Percentiles rank a stretch among this genome's conserved stretches.
Evolutionary conservation across 2,888 invertebrate species (phyloP).

Genomic region (Artemia sp.): DNA sequence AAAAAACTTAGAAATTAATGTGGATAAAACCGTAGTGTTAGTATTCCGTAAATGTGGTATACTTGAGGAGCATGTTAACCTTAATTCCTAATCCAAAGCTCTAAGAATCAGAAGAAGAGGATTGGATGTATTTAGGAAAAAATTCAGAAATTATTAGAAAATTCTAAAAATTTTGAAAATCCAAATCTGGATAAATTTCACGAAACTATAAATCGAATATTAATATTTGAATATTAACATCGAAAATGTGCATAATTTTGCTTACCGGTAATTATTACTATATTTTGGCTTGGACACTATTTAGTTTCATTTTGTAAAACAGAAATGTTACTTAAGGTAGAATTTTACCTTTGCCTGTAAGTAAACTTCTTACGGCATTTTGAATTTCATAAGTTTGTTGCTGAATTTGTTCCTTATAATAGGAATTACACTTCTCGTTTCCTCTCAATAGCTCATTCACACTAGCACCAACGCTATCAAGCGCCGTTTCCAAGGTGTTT

Average conservation of each 20-base stretch:
- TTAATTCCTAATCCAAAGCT: no score
- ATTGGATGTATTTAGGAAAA: no score
- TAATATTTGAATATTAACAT: no score
- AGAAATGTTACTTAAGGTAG: no score
- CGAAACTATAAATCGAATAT: not conserved
- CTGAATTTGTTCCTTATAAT: conserved; percentile 14
- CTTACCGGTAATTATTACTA: not conserved
- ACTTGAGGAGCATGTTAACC: no score
- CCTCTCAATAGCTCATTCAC: conserved; percentile 17
- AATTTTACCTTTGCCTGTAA: conserved; percentile 9
- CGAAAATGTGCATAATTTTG: not conserved
- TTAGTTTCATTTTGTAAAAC: not conserved
- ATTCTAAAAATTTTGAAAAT: no score
- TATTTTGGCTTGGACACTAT: not conserved
- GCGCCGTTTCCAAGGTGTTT: conserved; percentile 17
- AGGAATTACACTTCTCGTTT: conserved; percentile 16
- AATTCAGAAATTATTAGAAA: no score
- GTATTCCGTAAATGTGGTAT: no score
- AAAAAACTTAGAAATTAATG: no score
- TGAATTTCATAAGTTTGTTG: conserved; percentile 14
- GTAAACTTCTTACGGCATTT: not conserved
- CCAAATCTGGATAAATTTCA: no score
- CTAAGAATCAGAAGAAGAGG: no score
- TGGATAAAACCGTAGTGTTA: no score
- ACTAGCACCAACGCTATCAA: conserved; percentile 9